These are phyloP conservation scores for Sternotherus odoratus DNA, from an alignment of 2,797 vertebrate species.

Conservation along the genomic window DNA sequence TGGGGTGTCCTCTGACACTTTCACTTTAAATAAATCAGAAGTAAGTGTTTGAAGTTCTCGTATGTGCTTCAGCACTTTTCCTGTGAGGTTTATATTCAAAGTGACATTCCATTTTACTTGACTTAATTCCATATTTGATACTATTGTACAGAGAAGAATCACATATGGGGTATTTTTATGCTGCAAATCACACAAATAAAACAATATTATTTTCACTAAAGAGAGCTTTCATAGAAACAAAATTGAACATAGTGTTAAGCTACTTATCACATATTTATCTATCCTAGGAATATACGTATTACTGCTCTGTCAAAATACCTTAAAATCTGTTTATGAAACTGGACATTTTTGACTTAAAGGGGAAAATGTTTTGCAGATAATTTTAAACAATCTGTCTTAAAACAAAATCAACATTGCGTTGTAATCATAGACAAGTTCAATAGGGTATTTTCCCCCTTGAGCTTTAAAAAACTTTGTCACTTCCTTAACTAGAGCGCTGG, in stretches of 20 bases:
- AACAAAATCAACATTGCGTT: neutral
- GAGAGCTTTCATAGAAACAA: neutral
- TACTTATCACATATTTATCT: neutral
- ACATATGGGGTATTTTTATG: neutral
- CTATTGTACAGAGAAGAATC: neutral
- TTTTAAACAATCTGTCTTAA: neutral
- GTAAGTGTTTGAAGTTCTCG: neutral
- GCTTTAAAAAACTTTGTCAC: neutral
- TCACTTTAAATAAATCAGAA: neutral
- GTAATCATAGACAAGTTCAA: slow-evolving; percentile 6
- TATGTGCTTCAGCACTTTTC: neutral
- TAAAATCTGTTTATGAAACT: neutral
- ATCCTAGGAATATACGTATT: neutral
- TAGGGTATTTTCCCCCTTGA: neutral
- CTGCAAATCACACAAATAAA: neutral
- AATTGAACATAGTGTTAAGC: neutral
- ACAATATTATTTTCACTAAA: neutral
- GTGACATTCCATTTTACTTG: neutral
- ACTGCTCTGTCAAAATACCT: neutral
- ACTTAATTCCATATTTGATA: neutral
- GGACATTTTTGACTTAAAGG: too few relatives aligned
- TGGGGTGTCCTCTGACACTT: neutral
- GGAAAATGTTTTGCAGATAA: neutral
- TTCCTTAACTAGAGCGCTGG: neutral
- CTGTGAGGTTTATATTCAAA: neutral